Evolutionary conservation across 1,140 invertebrate genomes (phyloP), one percentile per base, ranked within the genome.

Genomic region (Microplitis mediator): DNA sequence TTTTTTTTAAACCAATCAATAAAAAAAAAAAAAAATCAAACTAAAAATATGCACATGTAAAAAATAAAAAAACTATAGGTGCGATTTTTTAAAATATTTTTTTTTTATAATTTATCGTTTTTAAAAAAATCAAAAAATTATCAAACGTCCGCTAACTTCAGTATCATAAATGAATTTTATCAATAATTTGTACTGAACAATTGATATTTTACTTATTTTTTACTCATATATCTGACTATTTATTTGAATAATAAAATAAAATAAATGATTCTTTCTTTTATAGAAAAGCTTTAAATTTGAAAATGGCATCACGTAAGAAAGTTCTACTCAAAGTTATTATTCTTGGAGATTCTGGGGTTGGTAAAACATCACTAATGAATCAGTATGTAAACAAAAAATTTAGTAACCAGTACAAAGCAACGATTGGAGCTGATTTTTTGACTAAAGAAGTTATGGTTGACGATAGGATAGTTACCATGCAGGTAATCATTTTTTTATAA

Each of bases 321-420:
- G 92, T 96, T 77, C 88, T 99, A 50, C 88, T 98, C 72, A 99
- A 99, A 91, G 97, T 99, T 36, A 98, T 99, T 84, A 99, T 99
- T 83, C 89, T 99, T 70, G 98, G 98, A 54, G 97, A 99, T 87
- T 97, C 96, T 79, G 97, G 97, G 78, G 98, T 99, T 72, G 98
- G 98, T 4, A 99, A 99, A 88, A 99, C 98, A 69, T 99, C 97
- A n/a, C 89, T 99, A 5, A 99, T 99, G 98, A 99, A 99, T 88
- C 98, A 99, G 88, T 99, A 98, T 92, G 98, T 99, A 71, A 99
- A 98, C 89, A 98, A 98, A 86, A 98, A 99, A 88, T 99, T 99
- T 89, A 98, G 96, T 79, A 99, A 99, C 88, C 98, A 99, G 89
- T 99, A 99, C 88, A 99, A 99, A 89, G 98, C 98, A 61, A 99